phyloP scores from a whole-genome alignment of 2,888 invertebrate genomes.

The Temnothorax unifasciatus region DNA sequence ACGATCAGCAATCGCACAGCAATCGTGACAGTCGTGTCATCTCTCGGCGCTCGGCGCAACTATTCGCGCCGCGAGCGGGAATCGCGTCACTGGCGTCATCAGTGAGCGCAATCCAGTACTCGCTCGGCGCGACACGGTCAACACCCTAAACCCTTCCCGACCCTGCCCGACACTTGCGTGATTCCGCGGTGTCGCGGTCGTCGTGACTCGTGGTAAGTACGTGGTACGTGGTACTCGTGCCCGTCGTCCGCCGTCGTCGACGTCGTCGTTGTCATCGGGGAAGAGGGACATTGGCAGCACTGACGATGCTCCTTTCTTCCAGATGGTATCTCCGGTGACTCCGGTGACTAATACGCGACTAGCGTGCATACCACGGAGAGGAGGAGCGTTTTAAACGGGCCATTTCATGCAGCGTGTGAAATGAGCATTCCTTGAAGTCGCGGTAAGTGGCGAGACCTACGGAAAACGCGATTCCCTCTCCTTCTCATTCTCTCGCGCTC shows the following conservation, averaged over 20 bases:
- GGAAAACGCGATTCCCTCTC: not conserved
- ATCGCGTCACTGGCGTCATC: not conserved
- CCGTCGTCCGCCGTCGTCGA: not conserved
- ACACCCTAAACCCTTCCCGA: not conserved
- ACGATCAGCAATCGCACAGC: not conserved
- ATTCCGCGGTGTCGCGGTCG: not conserved
- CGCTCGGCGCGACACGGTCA: not conserved
- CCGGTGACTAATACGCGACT: conserved; percentile 73
- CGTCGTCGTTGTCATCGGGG: not conserved
- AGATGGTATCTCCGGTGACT: conserved; percentile 70
- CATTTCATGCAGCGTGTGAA: conserved; percentile 64
- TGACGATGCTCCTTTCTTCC: conserved; percentile 73
- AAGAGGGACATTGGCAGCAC: conserved; percentile 66
- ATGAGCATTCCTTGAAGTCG: conserved; percentile 70
- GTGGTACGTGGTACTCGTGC: not conserved
- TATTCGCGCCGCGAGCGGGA: not conserved
- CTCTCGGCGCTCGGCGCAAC: not conserved
- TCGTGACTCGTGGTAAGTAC: not conserved
- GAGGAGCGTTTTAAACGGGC: conserved; percentile 63
- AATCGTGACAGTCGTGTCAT: not conserved
- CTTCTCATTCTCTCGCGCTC: conserved; percentile 39
- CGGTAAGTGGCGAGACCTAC: conserved; percentile 64
- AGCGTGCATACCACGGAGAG: conserved; percentile 57
- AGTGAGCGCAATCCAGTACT: not conserved
- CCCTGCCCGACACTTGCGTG: not conserved